Base-by-base conservation (phyloP, 2,797 vertebrate species). In the Onychomys leucogaster region DNA sequence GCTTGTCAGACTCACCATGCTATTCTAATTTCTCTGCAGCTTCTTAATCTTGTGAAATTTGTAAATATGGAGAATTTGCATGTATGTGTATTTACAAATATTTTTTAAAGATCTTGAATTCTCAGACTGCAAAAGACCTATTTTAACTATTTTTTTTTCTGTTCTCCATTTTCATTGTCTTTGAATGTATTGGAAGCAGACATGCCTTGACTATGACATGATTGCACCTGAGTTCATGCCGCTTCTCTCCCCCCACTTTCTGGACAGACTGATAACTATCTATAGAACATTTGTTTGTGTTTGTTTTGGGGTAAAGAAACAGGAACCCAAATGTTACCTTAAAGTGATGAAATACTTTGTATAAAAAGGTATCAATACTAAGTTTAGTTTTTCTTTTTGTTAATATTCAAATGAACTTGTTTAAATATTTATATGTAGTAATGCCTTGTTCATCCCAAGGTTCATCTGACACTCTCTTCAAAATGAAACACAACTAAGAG, bases 181-280 rank as follows among this genome's bases (percentile, higher is more conserved):
- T 95, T 97, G 98, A 98, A 98, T 98, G 97, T 98, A 98, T 96
- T 97, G 88, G 94, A 97, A 98, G 94, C 97, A 97, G 96, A 98
- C 95, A 92, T 96, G 95, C 93, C 84, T 96, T 97, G 94, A 97
- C 97, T 97, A 97, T 98, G 97, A 98, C 93, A 89, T 90, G 84
- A 92, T 96, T 96, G 94, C 94, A 96, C 97, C 97, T 97, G 92
- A 91, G 41, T 87, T 76, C 19, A 19, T 57, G 2, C 11, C 27
- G n/a, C n/a, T 9, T 14, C 14, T 6, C 5, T 13, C 80, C 52
- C 89, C 81, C 6, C 57, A 8, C 55, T 96, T 92, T 93, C 93
- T 89, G 46, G 71, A 91, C 91, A 96, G 86, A 95, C 89, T 92
- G 86, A 91, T 96, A 96, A 96, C 14, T 86, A 63, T 96, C 84